Percentiles rank a stretch among this genome's conserved stretches.
phyloP scores from a whole-genome alignment of 2,113 vertebrate genomes.

The Sylvilagus bachmani region DNA sequence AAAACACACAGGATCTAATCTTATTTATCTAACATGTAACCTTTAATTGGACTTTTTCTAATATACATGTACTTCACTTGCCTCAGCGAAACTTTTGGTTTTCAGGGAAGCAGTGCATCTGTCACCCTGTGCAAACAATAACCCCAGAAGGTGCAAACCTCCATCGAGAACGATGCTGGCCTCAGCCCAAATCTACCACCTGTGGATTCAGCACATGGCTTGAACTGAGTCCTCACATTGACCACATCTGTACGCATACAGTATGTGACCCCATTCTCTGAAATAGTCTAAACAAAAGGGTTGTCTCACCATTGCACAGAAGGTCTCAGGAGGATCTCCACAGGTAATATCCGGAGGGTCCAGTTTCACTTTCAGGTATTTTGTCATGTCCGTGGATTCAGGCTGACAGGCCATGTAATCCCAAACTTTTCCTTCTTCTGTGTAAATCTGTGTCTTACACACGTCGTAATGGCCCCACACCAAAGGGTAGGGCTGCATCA shows the following conservation, averaged over 20 bases:
- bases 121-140: background rate
- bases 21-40: conserved; percentile 6
- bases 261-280: background rate
- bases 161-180: background rate
- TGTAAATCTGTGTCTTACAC: conserved; percentile 97
- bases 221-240: background rate
- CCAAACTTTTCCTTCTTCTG: conserved; percentile 97
- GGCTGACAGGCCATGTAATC: conserved; percentile 99
- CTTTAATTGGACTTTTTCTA: background rate
- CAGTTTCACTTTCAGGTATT: conserved; percentile 95
- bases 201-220: background rate
- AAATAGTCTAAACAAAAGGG: conserved; percentile 61
- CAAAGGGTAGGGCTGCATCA: conserved; percentile 96
- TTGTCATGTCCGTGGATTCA: conserved; percentile 98
- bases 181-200: background rate
- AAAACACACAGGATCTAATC: background rate
- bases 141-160: background rate
- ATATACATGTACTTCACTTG: background rate
- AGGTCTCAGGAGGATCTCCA: conserved; percentile 97
- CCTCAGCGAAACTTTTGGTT: conserved; percentile 10
- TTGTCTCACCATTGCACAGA: conserved; percentile 98
- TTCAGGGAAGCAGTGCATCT: background rate
- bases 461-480: conserved; percentile 99
- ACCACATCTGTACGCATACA: background rate
- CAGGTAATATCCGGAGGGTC: conserved; percentile 98